A percentile compares a stretch with the other conserved stretches of the same genome.
Evolutionary conservation across 2,888 invertebrate species (phyloP).

Genomic region (Dusona sp.): DNA sequence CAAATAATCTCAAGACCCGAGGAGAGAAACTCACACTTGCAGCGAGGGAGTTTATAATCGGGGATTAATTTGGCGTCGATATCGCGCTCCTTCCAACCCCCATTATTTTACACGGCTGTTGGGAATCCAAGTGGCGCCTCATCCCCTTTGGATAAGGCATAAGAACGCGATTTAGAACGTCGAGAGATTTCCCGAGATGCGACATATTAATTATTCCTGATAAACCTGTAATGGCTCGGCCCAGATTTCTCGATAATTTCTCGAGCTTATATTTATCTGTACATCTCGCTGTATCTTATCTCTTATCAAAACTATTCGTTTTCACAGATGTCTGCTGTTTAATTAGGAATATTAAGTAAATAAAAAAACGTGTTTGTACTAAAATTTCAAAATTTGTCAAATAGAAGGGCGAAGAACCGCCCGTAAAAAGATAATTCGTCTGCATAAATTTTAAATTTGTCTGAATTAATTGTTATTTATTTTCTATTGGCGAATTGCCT

Average conservation of each 20-base stretch:
- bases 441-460: neutral
- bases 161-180: slow-evolving; percentile 57
- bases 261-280: neutral
- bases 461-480: slow-evolving; percentile 6
- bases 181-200: slow-evolving; percentile 44
- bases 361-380: neutral
- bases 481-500: slow-evolving; percentile 1
- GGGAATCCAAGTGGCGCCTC: slow-evolving; percentile 30
- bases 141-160: slow-evolving; percentile 11
- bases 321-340: neutral
- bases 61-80: slow-evolving; percentile 71
- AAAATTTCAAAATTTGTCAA: neutral
- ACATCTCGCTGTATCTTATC: neutral
- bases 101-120: slow-evolving; percentile 44
- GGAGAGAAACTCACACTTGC: slow-evolving; percentile 24
- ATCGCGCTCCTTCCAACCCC: slow-evolving; percentile 51
- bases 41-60: slow-evolving; percentile 67
- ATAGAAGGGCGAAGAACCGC: neutral
- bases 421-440: neutral
- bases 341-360: neutral
- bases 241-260: slow-evolving; percentile 37
- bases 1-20: slow-evolving; percentile 63
- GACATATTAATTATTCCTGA: slow-evolving; percentile 62
- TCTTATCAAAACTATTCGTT: neutral
- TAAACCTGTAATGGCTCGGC: slow-evolving; percentile 51